phyloP scores from a whole-genome alignment of 1,140 invertebrate species.

The Copidosoma floridanum region DNA sequence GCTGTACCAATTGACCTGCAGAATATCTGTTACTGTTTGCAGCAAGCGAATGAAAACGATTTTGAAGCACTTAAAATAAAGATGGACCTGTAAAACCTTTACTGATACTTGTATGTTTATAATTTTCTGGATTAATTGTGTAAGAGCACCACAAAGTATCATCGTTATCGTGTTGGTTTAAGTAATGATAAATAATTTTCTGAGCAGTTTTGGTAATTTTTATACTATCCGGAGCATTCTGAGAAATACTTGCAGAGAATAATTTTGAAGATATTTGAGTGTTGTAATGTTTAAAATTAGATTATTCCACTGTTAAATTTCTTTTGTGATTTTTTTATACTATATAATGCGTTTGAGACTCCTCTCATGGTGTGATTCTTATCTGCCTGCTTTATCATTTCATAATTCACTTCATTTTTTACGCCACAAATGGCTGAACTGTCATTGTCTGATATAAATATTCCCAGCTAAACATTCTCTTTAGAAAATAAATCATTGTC shows the following conservation, averaged over 20 bases:
- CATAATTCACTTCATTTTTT: no score
- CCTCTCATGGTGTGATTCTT: conserved; percentile 13
- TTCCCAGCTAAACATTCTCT: no score
- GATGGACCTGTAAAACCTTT: not conserved
- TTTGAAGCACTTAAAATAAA: conserved; percentile 9
- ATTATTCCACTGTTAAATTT: conserved; percentile 7
- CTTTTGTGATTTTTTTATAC: conserved; percentile 6
- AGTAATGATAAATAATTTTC: conserved; percentile 17
- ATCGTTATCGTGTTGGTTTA: conserved; percentile 6
- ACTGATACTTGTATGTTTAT: conserved; percentile 1
- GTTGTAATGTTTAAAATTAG: no score
- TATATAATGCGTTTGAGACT: conserved; percentile 10
- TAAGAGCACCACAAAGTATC: conserved; percentile 14
- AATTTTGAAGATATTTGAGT: no score
- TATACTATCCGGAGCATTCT: conserved; percentile 3
- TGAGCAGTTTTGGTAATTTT: not conserved
- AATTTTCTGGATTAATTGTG: conserved; percentile 5
- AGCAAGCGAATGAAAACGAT: conserved; percentile 6
- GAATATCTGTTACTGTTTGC: conserved; percentile 3
- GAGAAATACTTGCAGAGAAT: conserved; percentile 5
- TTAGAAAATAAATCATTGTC: no score
- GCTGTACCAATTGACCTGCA: conserved; percentile 5
- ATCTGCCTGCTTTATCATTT: no score
- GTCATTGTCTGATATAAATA: no score
- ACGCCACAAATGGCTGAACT: conserved; percentile 23